Conservation (phyloP, 1,140 invertebrate genomes). For the Pseudomyrmex dendroicus region DNA sequence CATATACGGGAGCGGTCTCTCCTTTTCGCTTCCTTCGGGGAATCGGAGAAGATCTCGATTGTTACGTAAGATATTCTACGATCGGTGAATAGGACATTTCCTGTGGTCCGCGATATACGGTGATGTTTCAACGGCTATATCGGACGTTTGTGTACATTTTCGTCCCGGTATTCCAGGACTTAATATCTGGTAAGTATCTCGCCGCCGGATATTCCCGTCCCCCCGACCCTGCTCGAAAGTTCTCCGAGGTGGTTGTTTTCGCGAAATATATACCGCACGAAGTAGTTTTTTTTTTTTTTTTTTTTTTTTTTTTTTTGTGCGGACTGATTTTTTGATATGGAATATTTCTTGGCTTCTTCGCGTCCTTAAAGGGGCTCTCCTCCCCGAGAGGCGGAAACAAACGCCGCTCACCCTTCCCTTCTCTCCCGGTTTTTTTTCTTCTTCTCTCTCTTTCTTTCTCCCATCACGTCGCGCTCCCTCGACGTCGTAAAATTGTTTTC, state of each 20-base stretch:
- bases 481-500: constrained; percentile 83
- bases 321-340: no score
- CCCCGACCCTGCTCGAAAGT: constrained; percentile 10
- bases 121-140: neutral
- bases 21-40: neutral
- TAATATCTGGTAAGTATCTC: neutral
- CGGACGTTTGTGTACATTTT: neutral
- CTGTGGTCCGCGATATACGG: neutral
- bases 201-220: neutral
- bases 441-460: neutral
- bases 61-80: neutral
- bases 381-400: constrained; percentile 32
- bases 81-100: neutral
- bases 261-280: no score
- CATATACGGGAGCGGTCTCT: neutral
- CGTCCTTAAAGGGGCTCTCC: constrained; percentile 47
- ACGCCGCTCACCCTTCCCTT: constrained; percentile 7
- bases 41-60: constrained; percentile 8
- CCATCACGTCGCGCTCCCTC: constrained; percentile 60
- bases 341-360: no score
- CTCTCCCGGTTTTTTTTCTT: constrained; percentile 32
- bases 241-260: no score
- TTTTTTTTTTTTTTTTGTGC: neutral
- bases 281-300: no score
- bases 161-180: neutral